These are phyloP conservation scores for Esox masquinongy DNA, from an alignment of 2,797 vertebrate species.

Conservation along the genomic window DNA sequence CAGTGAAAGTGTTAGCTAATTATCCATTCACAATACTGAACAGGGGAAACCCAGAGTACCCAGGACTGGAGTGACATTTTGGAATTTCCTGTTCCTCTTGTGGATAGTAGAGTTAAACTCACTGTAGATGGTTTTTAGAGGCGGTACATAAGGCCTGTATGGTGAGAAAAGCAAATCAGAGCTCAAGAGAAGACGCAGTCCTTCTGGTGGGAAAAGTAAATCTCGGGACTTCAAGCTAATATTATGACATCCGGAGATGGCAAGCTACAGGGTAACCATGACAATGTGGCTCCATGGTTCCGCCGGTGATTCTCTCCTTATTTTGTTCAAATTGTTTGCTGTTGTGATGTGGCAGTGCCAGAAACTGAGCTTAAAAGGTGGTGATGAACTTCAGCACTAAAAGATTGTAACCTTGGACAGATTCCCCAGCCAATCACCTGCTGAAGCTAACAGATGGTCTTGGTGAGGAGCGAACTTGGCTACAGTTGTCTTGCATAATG, in stretches of 20 bases:
- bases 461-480: constrained; percentile 53
- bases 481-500: constrained; percentile 11
- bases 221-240: constrained; percentile 58
- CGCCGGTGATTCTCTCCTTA: constrained; percentile 19
- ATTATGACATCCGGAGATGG: constrained; percentile 18
- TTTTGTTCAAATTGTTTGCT: constrained; percentile 13
- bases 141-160: constrained; percentile 32
- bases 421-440: constrained; percentile 57
- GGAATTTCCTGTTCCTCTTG: constrained; percentile 45
- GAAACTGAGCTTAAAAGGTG: constrained; percentile 48
- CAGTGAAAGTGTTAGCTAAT: constrained; percentile 5
- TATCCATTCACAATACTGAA: constrained; percentile 39
- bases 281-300: constrained; percentile 49
- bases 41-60: constrained; percentile 39
- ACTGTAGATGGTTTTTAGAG: background rate
- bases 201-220: constrained; percentile 75
- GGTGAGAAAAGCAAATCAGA: constrained; percentile 66
- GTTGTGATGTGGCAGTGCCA: constrained; percentile 20
- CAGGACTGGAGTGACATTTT: background rate
- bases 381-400: constrained; percentile 28
- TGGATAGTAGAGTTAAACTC: constrained; percentile 13
- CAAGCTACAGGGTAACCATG: constrained; percentile 57
- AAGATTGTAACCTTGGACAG: constrained; percentile 49
- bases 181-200: constrained; percentile 49
- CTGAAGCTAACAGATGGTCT: constrained; percentile 69